Conservation (phyloP, 2,113 vertebrate genomes). For the Lepus americanus region DNA sequence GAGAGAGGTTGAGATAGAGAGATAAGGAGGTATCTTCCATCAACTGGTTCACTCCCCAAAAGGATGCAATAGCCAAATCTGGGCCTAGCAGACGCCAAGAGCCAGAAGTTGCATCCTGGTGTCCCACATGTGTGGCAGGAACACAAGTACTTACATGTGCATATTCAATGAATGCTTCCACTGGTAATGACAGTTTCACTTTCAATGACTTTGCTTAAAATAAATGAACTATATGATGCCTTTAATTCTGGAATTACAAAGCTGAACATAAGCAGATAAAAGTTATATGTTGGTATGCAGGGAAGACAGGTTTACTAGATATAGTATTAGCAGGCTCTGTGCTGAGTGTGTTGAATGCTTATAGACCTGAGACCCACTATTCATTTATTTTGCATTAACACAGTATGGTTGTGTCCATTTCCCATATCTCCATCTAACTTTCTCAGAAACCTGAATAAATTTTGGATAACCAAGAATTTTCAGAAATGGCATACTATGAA, state of each 20-base stretch:
- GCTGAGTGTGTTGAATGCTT: too few relatives aligned
- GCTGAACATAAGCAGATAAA: neutral
- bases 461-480: neutral
- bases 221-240: neutral
- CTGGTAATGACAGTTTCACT: neutral
- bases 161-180: neutral
- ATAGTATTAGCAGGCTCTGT: neutral
- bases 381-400: neutral
- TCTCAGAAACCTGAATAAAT: neutral
- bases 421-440: accelerated
- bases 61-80: too few relatives aligned
- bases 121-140: too few relatives aligned
- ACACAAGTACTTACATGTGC: neutral
- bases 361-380: neutral
- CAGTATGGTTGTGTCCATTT: neutral
- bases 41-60: too few relatives aligned
- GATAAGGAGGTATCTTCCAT: too few relatives aligned
- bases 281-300: neutral
- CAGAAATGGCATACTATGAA: neutral
- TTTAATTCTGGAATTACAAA: constrained; percentile 25
- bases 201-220: constrained; percentile 22
- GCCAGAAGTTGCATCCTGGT: too few relatives aligned
- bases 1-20: too few relatives aligned
- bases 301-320: neutral
- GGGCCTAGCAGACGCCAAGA: too few relatives aligned